phyloP scores from a whole-genome alignment of 2,888 invertebrate genomes.

The Strigamia crassipes region DNA sequence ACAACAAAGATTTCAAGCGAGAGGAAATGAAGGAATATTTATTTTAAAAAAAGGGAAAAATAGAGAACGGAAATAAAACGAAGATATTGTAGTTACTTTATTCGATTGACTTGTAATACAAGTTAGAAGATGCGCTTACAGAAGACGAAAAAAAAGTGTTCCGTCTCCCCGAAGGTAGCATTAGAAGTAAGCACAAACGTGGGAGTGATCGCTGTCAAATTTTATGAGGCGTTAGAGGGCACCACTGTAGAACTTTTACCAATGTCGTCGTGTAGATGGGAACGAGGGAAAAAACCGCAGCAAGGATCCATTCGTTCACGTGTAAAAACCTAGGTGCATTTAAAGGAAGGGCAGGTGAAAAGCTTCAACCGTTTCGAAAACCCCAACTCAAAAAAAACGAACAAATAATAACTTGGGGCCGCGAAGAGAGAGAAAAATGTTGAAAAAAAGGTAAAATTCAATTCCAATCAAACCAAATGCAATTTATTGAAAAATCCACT shows the following conservation, averaged over 20 bases:
- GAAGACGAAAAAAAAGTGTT: neutral
- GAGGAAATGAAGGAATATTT: too few relatives aligned
- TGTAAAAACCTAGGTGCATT: conserved; percentile 32
- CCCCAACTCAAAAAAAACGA: neutral
- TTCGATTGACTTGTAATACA: conserved; percentile 25
- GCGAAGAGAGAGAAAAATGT: too few relatives aligned
- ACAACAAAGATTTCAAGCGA: too few relatives aligned
- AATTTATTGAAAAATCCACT: too few relatives aligned
- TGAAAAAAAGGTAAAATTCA: too few relatives aligned
- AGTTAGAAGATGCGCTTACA: conserved; percentile 40
- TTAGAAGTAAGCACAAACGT: conserved; percentile 40
- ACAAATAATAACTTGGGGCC: neutral
- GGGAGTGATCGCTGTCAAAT: conserved; percentile 42
- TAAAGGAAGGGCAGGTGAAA: conserved; percentile 8
- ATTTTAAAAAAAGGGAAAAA: neutral
- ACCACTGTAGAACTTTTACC: conserved; percentile 40
- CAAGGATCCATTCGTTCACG: conserved; percentile 33
- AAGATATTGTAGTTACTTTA: neutral
- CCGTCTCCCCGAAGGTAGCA: conserved; percentile 38
- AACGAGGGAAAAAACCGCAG: conserved; percentile 31
- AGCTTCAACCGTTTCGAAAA: neutral
- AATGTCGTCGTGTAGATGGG: conserved; percentile 38
- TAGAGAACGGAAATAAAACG: neutral
- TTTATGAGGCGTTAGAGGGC: conserved; percentile 42
- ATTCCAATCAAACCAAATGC: too few relatives aligned